A percentile compares a stretch with the other conserved stretches of the same genome.
These are phyloP conservation scores for Himalopsyche kuldschensis DNA, from an alignment of 2,888 invertebrate species.

Conservation along the genomic window DNA sequence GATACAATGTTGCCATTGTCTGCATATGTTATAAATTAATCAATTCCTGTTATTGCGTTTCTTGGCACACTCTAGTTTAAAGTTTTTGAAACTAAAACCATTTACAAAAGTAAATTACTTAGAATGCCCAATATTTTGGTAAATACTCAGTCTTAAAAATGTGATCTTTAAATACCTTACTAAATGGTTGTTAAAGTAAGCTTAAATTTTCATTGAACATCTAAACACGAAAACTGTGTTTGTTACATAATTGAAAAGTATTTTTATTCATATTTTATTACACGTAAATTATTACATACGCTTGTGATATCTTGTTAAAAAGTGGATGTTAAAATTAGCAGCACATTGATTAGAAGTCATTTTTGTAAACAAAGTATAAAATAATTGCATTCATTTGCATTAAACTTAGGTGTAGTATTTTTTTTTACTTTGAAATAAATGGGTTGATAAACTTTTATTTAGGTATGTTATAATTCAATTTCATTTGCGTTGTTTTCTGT, in stretches of 20 bases:
- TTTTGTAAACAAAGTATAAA: slow-evolving; percentile 46
- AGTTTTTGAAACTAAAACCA: neutral
- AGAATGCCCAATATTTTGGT: neutral
- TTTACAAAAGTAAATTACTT: neutral
- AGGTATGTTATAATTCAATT: neutral
- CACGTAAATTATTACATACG: slow-evolving; percentile 13
- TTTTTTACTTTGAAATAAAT: neutral
- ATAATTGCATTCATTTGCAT: slow-evolving; percentile 37
- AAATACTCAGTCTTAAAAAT: neutral
- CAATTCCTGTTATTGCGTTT: neutral
- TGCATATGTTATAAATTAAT: neutral
- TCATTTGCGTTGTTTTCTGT: neutral
- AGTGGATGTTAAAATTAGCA: slow-evolving; percentile 32
- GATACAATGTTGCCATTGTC: too few species aligned
- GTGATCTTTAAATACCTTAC: neutral
- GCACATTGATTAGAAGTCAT: slow-evolving; percentile 49
- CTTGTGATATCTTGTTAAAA: slow-evolving; percentile 39
- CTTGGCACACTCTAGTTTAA: neutral
- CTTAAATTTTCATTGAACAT: neutral
- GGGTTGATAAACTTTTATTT: neutral
- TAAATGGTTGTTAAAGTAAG: neutral
- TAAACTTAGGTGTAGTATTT: neutral
- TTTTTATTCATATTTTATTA: neutral
- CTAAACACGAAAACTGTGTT: neutral
- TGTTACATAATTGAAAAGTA: slow-evolving; percentile 2